Base-by-base conservation (phyloP, 2,888 invertebrate genomes). In the Ennomos fuscantarius region DNA sequence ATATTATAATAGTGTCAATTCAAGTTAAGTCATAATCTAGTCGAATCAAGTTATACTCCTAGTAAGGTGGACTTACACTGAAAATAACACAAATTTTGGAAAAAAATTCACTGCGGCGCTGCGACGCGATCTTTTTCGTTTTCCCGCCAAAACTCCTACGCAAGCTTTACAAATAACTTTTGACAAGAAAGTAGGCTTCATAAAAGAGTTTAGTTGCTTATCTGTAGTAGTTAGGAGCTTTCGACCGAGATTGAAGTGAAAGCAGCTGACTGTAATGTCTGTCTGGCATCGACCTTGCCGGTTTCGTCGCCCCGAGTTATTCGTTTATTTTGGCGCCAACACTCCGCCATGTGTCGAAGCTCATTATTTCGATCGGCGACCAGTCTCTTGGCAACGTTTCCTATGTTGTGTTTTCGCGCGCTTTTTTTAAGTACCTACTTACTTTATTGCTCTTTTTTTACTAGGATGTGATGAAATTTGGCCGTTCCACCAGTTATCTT, bases 311-410 rank as follows among this genome's bases (percentile, higher is more conserved):
- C 62, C 62, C 61, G 65, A 61, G 49, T 69, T 56, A 52, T 49
- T 31, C 44, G 69, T 73, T 78, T 73, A 76, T 78, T 79, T 79
- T 78, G 75, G 77, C 77, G 79, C 76, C 75, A 76, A 78, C 69
- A 59, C 65, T 66, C 55, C 66, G 68, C 71, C 63, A 68, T 61
- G 62, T 64, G 65, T 65, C 62, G 57, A 60, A 59, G 55, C 57
- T 52, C 54, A 72, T 70, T 67, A 72, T 71, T 72, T 69, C 65
- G 66, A 68, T 71, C 66, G 68, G 52, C 63, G 49, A 60, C 55
- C 48, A 62, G 66, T 73, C 70, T 70, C 71, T 75, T 74, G 74
- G 75, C 72, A 74, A 53, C 66, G 65, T 57, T 65, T 63, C 60
- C 61, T 58, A 52, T 47, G 51, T 47, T 35, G 45, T 62, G 36